Evolutionary conservation across 2,888 invertebrate genomes (phyloP), one percentile per base, ranked within the genome.

Genomic region (Drosophila nigricruria): DNA sequence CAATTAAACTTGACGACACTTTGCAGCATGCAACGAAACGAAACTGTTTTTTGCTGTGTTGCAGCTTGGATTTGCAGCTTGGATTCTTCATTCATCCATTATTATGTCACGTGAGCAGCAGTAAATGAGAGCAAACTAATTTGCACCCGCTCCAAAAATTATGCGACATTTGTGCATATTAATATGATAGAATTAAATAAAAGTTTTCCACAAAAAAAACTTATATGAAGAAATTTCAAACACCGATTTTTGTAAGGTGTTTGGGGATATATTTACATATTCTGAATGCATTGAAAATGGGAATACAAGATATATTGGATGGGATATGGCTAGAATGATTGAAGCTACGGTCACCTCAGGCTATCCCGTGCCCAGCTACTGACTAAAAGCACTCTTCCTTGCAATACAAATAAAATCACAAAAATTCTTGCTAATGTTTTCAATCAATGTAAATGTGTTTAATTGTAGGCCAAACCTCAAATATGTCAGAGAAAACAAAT

Each of bases 1-100:
- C 87, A 84, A 87, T 87, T 80, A 82, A 80, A 75, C 72, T 64
- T 52, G 86, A 70, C 73, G 77, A 68, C 82, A 52, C 77, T 79
- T 68, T 82, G 81, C 52, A n/a, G n/a, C n/a, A n/a, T n/a, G n/a
- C n/a, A n/a, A n/a, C n/a, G n/a, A n/a, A n/a, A n/a, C n/a, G n/a
- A n/a, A n/a, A n/a, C n/a, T n/a, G n/a, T 32, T 16, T 1, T 34
- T 43, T 54, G 42, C 45, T 9, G 14, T 5, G 18, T 36, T 43
- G 20, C 32, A n/a, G 5, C 18, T 42, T 27, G 18, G 27, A 47
- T n/a, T 30, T 10, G 20, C 32, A n/a, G 5, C 18, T 42, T 27
- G 18, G 27, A 47, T n/a, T 30, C n/a, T n/a, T n/a, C n/a, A n/a
- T 72, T 56, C 62, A 58, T 47, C 73, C 65, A 80, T 86, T 83